A percentile compares a stretch with the other conserved stretches of the same genome.
Conservation (phyloP, 2,888 invertebrate species). For the Aspidiotus destructor region DNA sequence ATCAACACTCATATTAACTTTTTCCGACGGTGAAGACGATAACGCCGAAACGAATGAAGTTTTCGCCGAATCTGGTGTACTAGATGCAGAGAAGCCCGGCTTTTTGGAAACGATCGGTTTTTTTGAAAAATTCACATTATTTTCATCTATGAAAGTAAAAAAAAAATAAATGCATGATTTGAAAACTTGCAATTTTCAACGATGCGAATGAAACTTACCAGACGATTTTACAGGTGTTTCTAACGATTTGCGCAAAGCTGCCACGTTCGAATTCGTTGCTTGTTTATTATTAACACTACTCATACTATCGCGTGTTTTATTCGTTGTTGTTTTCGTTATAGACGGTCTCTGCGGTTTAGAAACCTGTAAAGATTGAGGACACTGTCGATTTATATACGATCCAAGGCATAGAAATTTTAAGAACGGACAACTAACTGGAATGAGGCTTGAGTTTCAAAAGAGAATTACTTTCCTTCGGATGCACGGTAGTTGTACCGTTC, state of each 20-base stretch:
- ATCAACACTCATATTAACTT: constrained; percentile 4
- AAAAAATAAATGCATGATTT: too few species aligned
- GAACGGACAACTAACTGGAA: too few species aligned
- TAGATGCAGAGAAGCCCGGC: constrained; percentile 2
- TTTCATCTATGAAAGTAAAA: constrained; percentile 5
- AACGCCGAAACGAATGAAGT: not conserved
- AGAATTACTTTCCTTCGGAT: too few species aligned
- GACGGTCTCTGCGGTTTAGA: constrained; percentile 36
- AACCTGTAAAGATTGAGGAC: constrained; percentile 17
- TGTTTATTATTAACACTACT: constrained; percentile 34
- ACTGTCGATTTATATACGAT: too few species aligned
- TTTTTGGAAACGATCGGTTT: constrained; percentile 24
- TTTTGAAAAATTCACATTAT: constrained; percentile 1
- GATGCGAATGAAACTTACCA: not conserved
- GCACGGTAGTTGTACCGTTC: too few species aligned
- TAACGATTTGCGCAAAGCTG: constrained; percentile 27
- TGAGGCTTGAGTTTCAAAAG: too few species aligned
- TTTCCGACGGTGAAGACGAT: not conserved
- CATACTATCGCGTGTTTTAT: constrained; percentile 37
- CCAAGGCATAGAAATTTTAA: too few species aligned
- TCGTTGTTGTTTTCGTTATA: constrained; percentile 35
- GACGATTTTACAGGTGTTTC: constrained; percentile 6
- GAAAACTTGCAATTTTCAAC: too few species aligned
- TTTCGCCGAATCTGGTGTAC: constrained; percentile 4
- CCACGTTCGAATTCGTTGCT: constrained; percentile 35